Percentiles rank a stretch among this genome's conserved stretches.
Evolutionary conservation across 2,888 invertebrate genomes (phyloP).

Genomic region (Rhagonycha fulva): DNA sequence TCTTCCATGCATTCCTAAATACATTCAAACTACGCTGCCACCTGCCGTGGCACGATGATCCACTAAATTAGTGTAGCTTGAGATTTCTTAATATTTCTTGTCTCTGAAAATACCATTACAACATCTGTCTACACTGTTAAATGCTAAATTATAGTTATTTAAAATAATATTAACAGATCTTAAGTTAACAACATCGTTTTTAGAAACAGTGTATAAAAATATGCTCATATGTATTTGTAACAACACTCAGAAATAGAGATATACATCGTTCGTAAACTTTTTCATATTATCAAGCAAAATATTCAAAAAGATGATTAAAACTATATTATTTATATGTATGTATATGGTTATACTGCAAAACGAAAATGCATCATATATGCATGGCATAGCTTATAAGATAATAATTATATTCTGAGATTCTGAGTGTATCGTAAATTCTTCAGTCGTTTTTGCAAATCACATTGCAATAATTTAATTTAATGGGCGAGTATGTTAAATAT

Average conservation of each 20-base stretch:
- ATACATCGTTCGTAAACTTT: constrained; percentile 33
- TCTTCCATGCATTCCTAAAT: constrained; percentile 42
- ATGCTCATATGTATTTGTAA: constrained; percentile 35
- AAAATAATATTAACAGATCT: not conserved
- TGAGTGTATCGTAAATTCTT: constrained; percentile 31
- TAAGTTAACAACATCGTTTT: not conserved
- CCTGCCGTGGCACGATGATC: constrained; percentile 49
- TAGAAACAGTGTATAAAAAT: constrained; percentile 35
- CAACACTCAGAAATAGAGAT: constrained; percentile 27
- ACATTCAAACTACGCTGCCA: constrained; percentile 41
- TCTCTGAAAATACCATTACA: constrained; percentile 41
- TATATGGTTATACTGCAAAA: not conserved
- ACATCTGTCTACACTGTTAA: constrained; percentile 43
- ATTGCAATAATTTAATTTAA: not conserved
- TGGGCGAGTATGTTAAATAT: not conserved
- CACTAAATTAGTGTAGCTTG: constrained; percentile 50
- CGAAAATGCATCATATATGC: not conserved
- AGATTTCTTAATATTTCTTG: constrained; percentile 51
- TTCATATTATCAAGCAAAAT: constrained; percentile 36
- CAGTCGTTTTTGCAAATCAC: not conserved
- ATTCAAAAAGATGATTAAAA: constrained; percentile 30
- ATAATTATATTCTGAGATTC: constrained; percentile 32
- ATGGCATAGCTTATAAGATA: constrained; percentile 22
- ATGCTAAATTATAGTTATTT: not conserved
- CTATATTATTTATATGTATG: constrained; percentile 5